Conservation (phyloP, 2,113 vertebrate species). For the Cairina moschata region DNA sequence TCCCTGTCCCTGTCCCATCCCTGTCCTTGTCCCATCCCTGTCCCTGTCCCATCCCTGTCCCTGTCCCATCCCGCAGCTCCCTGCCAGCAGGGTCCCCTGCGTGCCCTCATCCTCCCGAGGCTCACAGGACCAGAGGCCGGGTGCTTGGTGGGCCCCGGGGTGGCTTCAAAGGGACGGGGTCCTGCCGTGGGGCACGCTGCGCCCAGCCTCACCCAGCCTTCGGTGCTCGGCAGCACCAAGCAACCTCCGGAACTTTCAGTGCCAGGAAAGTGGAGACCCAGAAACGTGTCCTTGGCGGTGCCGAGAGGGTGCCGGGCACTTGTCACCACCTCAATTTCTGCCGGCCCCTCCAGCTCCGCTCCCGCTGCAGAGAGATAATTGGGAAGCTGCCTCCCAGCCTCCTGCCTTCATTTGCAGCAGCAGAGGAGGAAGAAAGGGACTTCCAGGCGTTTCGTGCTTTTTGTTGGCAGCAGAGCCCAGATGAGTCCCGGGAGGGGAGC, state of each 20-base stretch:
- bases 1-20: too few relatives aligned
- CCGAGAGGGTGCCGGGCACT: background rate
- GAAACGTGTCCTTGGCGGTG: background rate
- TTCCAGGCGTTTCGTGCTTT: background rate
- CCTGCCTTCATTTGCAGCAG: fast-evolving
- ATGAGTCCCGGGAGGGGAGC: background rate
- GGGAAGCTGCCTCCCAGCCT: background rate
- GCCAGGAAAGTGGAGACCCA: background rate
- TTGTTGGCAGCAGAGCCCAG: background rate
- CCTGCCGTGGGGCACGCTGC: background rate
- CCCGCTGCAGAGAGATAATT: background rate
- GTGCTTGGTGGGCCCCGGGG: too few relatives aligned
- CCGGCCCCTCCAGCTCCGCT: background rate
- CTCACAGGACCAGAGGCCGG: too few relatives aligned
- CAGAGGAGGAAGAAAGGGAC: background rate
- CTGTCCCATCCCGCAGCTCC: too few relatives aligned
- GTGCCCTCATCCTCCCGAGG: too few relatives aligned
- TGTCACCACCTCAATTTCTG: background rate
- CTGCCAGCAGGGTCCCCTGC: too few relatives aligned
- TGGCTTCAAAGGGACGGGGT: fast-evolving
- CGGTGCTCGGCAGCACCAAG: too few relatives aligned
- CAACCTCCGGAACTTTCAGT: fast-evolving
- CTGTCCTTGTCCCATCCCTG: too few relatives aligned
- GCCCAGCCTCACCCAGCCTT: background rate
- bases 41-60: too few relatives aligned